Conservation (phyloP, 2,113 vertebrate genomes). For the Lepus americanus region DNA sequence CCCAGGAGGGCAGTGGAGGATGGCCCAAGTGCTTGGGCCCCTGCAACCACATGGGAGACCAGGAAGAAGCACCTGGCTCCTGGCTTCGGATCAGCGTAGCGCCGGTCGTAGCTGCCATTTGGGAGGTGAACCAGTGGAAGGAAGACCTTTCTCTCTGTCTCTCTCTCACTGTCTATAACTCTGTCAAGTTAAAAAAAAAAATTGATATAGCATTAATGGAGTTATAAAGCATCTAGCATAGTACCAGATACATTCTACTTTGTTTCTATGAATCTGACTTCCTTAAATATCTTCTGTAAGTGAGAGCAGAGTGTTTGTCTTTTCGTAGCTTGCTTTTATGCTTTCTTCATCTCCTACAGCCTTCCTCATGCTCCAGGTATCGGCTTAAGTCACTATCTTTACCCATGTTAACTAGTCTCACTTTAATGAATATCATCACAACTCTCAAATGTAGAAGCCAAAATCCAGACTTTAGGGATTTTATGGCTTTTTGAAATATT, state of each 20-base stretch:
- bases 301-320: too few relatives aligned
- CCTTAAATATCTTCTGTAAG: too few relatives aligned
- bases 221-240: neutral
- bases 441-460: neutral
- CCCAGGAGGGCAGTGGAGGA: too few relatives aligned
- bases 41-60: too few relatives aligned
- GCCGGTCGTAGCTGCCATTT: too few relatives aligned
- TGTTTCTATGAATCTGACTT: too few relatives aligned
- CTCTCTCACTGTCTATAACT: too few relatives aligned
- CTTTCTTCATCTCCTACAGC: neutral
- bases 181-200: neutral
- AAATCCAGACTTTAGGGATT: constrained; percentile 7
- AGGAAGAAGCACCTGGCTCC: too few relatives aligned
- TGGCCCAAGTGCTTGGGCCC: too few relatives aligned
- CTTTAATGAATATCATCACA: neutral
- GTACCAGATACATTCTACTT: neutral
- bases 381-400: neutral
- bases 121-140: too few relatives aligned
- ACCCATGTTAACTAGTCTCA: neutral
- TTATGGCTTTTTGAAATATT: constrained; percentile 16
- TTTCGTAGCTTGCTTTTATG: neutral
- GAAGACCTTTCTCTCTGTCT: too few relatives aligned
- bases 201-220: neutral
- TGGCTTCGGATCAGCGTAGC: too few relatives aligned
- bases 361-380: neutral